Conservation (phyloP, 2,888 invertebrate genomes). For the Diadromus collaris region DNA sequence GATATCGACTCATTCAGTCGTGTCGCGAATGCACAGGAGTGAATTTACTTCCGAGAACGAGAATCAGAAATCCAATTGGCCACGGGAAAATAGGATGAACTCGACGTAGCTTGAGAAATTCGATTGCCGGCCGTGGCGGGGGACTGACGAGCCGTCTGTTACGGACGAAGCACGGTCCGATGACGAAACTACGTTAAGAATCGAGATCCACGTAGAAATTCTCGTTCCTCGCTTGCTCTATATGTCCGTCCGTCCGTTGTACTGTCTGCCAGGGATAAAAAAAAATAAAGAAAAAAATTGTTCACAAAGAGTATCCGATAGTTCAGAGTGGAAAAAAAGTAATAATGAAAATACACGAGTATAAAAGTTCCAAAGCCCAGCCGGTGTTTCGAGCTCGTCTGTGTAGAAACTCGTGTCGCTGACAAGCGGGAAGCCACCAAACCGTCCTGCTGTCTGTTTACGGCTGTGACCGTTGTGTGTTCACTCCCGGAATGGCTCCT, state of each 20-base stretch:
- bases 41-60: constrained; percentile 34
- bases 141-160: constrained; percentile 50
- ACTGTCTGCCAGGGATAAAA: background rate
- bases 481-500: constrained; percentile 36
- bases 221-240: background rate
- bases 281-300: background rate
- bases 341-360: background rate
- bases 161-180: background rate
- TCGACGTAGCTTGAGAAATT: constrained; percentile 39
- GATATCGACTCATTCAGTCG: constrained; percentile 21
- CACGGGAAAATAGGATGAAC: constrained; percentile 22
- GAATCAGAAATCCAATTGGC: constrained; percentile 52
- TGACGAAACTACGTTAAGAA: constrained; percentile 41
- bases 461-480: constrained; percentile 32
- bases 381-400: background rate
- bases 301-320: background rate
- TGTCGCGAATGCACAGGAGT: background rate
- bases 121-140: constrained; percentile 45
- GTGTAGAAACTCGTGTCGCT: constrained; percentile 19
- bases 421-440: constrained; percentile 46
- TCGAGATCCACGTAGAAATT: constrained; percentile 31
- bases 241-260: background rate
- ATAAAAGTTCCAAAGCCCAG: background rate
- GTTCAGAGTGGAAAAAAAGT: background rate
- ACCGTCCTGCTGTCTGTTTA: constrained; percentile 40